These are phyloP conservation scores for Zoanthus sociatus DNA, from an alignment of 92 coral and sea anemone species.

Conservation along the genomic window DNA sequence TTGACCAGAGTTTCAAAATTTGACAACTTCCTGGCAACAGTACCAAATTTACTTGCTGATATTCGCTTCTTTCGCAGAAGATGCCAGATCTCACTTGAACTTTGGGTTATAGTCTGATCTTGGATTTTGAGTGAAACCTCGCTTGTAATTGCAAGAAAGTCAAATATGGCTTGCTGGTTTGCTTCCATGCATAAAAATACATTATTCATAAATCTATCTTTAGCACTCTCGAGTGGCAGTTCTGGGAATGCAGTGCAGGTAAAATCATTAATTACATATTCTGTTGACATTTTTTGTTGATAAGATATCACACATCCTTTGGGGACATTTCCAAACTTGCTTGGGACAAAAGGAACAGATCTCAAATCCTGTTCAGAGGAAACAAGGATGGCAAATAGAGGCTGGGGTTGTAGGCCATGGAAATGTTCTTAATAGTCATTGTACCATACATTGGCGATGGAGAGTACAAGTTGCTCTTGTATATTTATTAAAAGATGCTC, in stretches of 20 bases:
- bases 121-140: slow-evolving; percentile 44
- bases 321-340: slow-evolving; percentile 63
- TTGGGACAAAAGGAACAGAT: slow-evolving; percentile 41
- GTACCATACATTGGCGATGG: slow-evolving; percentile 52
- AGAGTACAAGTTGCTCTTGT: slow-evolving; percentile 65
- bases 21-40: slow-evolving; percentile 41
- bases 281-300: slow-evolving; percentile 53
- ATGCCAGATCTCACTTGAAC: slow-evolving; percentile 59
- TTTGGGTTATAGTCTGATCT: slow-evolving; percentile 53
- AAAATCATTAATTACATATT: slow-evolving; percentile 61
- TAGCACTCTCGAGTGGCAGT: slow-evolving; percentile 48
- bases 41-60: slow-evolving; percentile 75
- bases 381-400: slow-evolving; percentile 38
- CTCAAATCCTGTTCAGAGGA: slow-evolving; percentile 11
- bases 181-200: not conserved
- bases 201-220: slow-evolving; percentile 31
- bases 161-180: not conserved
- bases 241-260: slow-evolving; percentile 52
- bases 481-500: slow-evolving; percentile 51
- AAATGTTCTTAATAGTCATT: slow-evolving; percentile 47
- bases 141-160: not conserved
- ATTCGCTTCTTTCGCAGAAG: slow-evolving; percentile 58
- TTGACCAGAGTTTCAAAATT: slow-evolving; percentile 51
- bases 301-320: slow-evolving; percentile 54
- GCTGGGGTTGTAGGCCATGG: slow-evolving; percentile 23